These are phyloP conservation scores for Notocelia uddmanniana DNA, from an alignment of 2,888 invertebrate species.

Conservation along the genomic window DNA sequence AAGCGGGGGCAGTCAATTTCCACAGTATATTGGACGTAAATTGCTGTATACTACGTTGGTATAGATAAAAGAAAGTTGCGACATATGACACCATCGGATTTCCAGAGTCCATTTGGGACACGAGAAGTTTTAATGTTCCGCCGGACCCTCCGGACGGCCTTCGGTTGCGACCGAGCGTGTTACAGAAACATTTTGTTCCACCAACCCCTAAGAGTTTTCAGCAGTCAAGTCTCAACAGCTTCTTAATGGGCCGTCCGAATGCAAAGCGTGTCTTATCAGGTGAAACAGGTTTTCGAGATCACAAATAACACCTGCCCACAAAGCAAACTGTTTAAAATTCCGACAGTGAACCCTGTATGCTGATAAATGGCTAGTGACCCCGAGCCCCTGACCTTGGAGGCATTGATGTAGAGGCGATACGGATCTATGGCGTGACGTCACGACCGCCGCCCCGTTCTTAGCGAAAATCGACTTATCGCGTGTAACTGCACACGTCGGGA, in stretches of 20 bases:
- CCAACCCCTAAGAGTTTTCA: neutral
- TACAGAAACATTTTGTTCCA: conserved; percentile 23
- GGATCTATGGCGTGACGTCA: conserved; percentile 53
- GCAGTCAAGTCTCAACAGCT: conserved; percentile 20
- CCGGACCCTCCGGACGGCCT: conserved; percentile 26
- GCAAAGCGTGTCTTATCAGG: conserved; percentile 24
- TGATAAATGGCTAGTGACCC: conserved; percentile 46
- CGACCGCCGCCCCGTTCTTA: conserved; percentile 45
- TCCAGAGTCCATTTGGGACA: conserved; percentile 35
- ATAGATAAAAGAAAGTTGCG: conserved; percentile 52
- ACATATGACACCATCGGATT: conserved; percentile 47
- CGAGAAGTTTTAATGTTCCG: conserved; percentile 38
- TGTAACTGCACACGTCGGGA: conserved; percentile 30
- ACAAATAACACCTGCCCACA: conserved; percentile 38
- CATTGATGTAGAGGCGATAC: conserved; percentile 52
- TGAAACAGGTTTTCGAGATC: conserved; percentile 32
- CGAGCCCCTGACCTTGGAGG: conserved; percentile 50
- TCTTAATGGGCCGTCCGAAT: conserved; percentile 22
- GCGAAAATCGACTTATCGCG: conserved; percentile 49
- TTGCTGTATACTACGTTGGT: conserved; percentile 51
- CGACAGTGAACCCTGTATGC: conserved; percentile 35
- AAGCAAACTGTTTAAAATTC: conserved; percentile 43
- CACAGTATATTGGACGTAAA: conserved; percentile 50
- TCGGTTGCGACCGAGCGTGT: conserved; percentile 2
- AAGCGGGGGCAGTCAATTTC: conserved; percentile 47